Evolutionary conservation across 2,888 invertebrate genomes (phyloP).

Genomic region (Oeneis ivallda): DNA sequence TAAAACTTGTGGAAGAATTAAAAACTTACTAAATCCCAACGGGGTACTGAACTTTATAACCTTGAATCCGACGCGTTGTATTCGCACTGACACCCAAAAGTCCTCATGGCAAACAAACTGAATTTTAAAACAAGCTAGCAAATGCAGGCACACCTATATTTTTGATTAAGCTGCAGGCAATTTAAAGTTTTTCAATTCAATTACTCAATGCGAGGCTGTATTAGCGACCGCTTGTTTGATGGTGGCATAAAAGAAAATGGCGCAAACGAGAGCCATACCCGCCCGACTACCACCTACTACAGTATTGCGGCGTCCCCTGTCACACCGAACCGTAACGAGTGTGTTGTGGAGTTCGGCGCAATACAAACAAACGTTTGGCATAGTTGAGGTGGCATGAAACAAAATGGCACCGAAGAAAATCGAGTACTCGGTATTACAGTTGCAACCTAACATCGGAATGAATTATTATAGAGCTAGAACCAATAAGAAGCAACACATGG

Average conservation of each 20-base stretch:
- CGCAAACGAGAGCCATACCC: constrained; percentile 33
- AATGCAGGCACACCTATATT: constrained; percentile 7
- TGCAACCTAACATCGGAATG: not conserved
- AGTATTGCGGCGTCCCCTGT: constrained; percentile 25
- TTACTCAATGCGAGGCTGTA: constrained; percentile 35
- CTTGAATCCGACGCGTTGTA: too few species aligned
- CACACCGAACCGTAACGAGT: constrained; percentile 28
- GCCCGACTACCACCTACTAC: constrained; percentile 24
- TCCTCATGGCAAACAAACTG: not conserved
- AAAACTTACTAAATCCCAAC: not conserved
- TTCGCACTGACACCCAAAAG: not conserved
- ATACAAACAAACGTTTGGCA: not conserved
- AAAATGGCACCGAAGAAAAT: not conserved
- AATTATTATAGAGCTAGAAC: not conserved
- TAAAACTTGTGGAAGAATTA: too few species aligned
- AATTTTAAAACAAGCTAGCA: constrained; percentile 22
- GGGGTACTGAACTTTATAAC: not conserved
- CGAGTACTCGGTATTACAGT: not conserved
- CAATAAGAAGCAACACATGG: too few species aligned
- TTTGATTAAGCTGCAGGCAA: constrained; percentile 30
- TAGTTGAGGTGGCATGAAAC: not conserved
- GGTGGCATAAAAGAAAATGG: constrained; percentile 38
- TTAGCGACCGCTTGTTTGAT: constrained; percentile 38
- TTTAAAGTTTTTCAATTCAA: constrained; percentile 36
- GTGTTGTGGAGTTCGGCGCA: not conserved